phyloP scores from a whole-genome alignment of 2,797 vertebrate species.

The Ptychadena robeensis region DNA sequence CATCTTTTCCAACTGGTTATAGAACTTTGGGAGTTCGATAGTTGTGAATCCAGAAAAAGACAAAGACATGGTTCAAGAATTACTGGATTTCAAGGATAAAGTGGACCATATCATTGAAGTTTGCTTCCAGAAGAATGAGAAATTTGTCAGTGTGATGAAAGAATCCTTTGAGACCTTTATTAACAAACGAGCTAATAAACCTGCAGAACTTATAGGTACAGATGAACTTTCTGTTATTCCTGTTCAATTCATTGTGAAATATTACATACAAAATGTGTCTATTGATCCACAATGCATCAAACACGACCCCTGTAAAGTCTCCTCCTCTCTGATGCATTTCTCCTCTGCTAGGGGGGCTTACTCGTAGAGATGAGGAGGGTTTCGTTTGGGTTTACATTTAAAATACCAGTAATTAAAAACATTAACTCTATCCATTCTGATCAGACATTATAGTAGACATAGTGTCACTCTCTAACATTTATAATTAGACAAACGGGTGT shows the following conservation, averaged over 20 bases:
- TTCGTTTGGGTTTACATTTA: too few relatives aligned
- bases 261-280: too few relatives aligned
- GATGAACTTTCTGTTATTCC: not conserved
- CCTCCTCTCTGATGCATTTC: too few relatives aligned
- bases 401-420: too few relatives aligned
- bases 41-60: slow-evolving; percentile 84
- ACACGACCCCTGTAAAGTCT: too few relatives aligned
- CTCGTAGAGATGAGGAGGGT: too few relatives aligned
- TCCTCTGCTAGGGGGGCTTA: too few relatives aligned
- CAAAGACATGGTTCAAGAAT: slow-evolving; percentile 84
- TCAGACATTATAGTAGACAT: too few relatives aligned
- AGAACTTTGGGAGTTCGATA: slow-evolving; percentile 82
- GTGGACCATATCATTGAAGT: slow-evolving; percentile 82
- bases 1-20: slow-evolving; percentile 58
- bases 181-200: slow-evolving; percentile 84
- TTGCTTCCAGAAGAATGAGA: slow-evolving; percentile 83
- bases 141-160: slow-evolving; percentile 82
- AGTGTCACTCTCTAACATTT: too few relatives aligned
- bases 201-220: slow-evolving; percentile 82
- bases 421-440: too few relatives aligned
- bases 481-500: too few relatives aligned
- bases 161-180: slow-evolving; percentile 84
- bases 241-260: not conserved
- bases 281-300: too few relatives aligned
- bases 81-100: slow-evolving; percentile 84